Evolutionary conservation across 1,140 invertebrate genomes (phyloP).

Genomic region (Rhynchophorus ferrugineus): DNA sequence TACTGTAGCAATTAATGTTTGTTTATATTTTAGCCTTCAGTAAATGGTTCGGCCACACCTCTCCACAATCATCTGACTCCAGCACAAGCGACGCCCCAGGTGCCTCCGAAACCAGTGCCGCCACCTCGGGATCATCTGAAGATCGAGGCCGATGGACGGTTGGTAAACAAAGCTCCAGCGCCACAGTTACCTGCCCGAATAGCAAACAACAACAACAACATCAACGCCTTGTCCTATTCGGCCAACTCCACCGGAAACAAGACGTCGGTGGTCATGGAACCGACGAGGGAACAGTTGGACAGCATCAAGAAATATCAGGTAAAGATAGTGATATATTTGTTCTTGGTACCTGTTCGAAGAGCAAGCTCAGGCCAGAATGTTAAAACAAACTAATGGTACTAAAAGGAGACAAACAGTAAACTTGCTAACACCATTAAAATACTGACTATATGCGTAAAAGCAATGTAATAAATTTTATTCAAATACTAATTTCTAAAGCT

Average conservation of each 20-base stretch:
- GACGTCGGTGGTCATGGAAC: slow-evolving; percentile 47
- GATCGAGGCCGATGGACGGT: slow-evolving; percentile 53
- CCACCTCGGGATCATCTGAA: slow-evolving; percentile 65
- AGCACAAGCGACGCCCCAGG: slow-evolving; percentile 22
- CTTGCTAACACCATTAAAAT: too few species aligned
- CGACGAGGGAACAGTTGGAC: slow-evolving; percentile 76
- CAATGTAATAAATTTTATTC: too few species aligned
- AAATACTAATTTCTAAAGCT: too few species aligned
- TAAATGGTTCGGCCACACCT: slow-evolving; percentile 42
- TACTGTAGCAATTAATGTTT: too few species aligned
- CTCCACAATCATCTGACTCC: slow-evolving; percentile 16
- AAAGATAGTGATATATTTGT: slow-evolving; percentile 12
- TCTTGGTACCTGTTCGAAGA: too few species aligned
- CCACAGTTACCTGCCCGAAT: slow-evolving; percentile 60
- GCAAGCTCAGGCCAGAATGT: too few species aligned
- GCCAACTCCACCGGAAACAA: slow-evolving; percentile 30
- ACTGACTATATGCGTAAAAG: too few species aligned
- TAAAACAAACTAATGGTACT: too few species aligned
- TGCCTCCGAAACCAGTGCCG: slow-evolving; percentile 56
- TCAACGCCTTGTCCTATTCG: slow-evolving; percentile 39
- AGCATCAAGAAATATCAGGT: slow-evolving; percentile 88
- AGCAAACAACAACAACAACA: slow-evolving; percentile 44
- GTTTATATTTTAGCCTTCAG: slow-evolving; percentile 42
- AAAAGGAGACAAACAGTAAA: too few species aligned
- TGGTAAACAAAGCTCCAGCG: slow-evolving; percentile 57